phyloP scores from a whole-genome alignment of 2,888 invertebrate genomes.

The Nomada ruficornis region DNA sequence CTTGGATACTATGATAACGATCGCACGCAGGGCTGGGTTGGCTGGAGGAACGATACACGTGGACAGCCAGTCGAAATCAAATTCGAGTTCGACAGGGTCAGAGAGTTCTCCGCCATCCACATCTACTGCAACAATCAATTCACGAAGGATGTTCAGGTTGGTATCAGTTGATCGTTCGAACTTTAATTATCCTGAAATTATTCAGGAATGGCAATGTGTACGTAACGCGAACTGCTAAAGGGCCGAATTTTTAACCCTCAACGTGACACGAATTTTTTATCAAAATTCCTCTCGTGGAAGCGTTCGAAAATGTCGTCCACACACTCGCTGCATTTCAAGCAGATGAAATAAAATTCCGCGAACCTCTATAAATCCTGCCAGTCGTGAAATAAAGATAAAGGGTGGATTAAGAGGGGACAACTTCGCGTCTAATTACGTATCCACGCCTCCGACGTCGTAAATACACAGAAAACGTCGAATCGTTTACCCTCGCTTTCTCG shows the following conservation, averaged over 20 bases:
- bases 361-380: constrained; percentile 4
- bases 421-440: constrained; percentile 60
- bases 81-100: constrained; percentile 93
- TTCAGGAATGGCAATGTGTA: background rate
- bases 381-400: constrained; percentile 27
- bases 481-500: constrained; percentile 68
- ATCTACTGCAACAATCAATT: constrained; percentile 94
- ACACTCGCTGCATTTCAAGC: background rate
- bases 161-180: constrained; percentile 55
- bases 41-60: constrained; percentile 93
- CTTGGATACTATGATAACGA: constrained; percentile 86
- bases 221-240: background rate
- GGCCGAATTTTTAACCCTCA: background rate
- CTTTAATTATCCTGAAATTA: background rate
- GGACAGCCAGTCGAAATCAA: constrained; percentile 88
- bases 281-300: background rate
- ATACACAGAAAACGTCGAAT: constrained; percentile 57
- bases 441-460: constrained; percentile 31
- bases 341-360: background rate
- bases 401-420: constrained; percentile 37
- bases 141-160: constrained; percentile 91
- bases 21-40: constrained; percentile 92
- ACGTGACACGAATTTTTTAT: constrained; percentile 6
- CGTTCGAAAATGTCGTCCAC: background rate
- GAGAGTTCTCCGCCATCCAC: constrained; percentile 93